These are phyloP conservation scores for Cynaeus angustus DNA, from an alignment of 2,888 invertebrate genomes.

Conservation along the genomic window DNA sequence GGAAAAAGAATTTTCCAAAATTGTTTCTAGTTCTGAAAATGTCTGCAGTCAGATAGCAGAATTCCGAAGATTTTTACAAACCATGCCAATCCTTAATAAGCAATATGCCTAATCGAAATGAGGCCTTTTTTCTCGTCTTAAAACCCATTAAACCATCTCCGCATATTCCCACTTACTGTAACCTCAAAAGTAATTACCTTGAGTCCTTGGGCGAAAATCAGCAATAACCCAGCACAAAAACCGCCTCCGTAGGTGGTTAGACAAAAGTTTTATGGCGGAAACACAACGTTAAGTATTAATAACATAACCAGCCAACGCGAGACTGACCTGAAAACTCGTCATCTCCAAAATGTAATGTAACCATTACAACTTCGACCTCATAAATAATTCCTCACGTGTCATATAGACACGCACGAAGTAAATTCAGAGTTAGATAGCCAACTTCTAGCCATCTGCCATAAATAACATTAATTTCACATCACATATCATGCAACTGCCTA, in stretches of 20 bases:
- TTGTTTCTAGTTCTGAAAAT: too few relatives aligned
- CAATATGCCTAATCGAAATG: too few relatives aligned
- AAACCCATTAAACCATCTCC: too few relatives aligned
- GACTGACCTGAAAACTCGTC: background rate
- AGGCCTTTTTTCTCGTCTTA: too few relatives aligned
- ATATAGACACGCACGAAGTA: conserved; percentile 11
- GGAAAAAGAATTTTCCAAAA: too few relatives aligned
- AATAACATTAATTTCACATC: conserved; percentile 56
- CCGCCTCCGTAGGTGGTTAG: conserved; percentile 10
- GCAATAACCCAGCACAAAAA: conserved; percentile 7
- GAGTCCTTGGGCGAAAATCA: conserved; percentile 7
- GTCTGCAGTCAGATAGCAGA: too few relatives aligned
- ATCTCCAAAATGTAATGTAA: conserved; percentile 10
- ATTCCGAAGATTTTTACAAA: too few relatives aligned
- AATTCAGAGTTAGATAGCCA: conserved; percentile 33
- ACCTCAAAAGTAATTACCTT: conserved; percentile 3
- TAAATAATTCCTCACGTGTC: conserved; percentile 28
- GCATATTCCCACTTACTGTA: background rate
- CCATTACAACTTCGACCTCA: conserved; percentile 12
- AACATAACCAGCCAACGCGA: background rate
- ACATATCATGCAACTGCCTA: conserved; percentile 53
- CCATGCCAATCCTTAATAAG: too few relatives aligned
- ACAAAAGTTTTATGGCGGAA: conserved; percentile 2
- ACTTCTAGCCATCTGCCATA: conserved; percentile 52
- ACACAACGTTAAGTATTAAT: background rate